phyloP scores from a whole-genome alignment of 1,140 invertebrate species.

The Elymnias hypermnestra region DNA sequence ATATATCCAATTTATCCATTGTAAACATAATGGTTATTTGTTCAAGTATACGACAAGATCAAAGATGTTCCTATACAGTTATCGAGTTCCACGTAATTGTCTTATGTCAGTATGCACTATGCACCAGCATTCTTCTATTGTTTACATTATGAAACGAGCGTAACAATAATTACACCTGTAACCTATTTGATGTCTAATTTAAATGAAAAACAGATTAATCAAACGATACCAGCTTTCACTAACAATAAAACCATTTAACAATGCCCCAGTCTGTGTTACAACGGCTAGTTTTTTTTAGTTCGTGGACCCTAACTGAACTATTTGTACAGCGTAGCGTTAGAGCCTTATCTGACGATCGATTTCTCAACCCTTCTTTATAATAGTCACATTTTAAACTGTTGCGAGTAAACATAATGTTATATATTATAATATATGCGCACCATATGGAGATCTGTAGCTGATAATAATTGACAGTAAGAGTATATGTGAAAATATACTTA shows the following conservation, averaged over 20 bases:
- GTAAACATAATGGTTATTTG: too few relatives aligned
- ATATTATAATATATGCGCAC: slow-evolving; percentile 5
- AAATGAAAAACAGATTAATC: slow-evolving; percentile 60
- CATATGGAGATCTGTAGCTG: neutral
- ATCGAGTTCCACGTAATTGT: slow-evolving; percentile 12
- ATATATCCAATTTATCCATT: too few relatives aligned
- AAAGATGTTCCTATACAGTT: slow-evolving; percentile 1
- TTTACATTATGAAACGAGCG: slow-evolving; percentile 45
- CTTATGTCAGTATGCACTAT: slow-evolving; percentile 11
- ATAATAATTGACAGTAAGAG: neutral
- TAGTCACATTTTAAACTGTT: slow-evolving; percentile 39
- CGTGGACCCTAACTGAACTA: slow-evolving; percentile 44
- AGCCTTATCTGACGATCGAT: slow-evolving; percentile 59
- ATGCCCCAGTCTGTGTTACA: slow-evolving; percentile 45
- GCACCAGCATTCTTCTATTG: slow-evolving; percentile 11
- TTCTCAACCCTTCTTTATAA: slow-evolving; percentile 57
- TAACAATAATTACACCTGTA: slow-evolving; percentile 48
- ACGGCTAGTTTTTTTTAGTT: slow-evolving; percentile 30
- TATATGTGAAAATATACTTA: neutral
- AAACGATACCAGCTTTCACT: slow-evolving; percentile 58
- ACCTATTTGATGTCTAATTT: slow-evolving; percentile 57
- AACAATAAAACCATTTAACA: slow-evolving; percentile 60
- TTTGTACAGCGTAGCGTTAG: slow-evolving; percentile 50
- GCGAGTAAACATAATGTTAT: slow-evolving; percentile 23
- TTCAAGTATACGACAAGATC: slow-evolving; percentile 1